Base-by-base conservation (phyloP, 2,888 invertebrate genomes). In the Drosophila flavopinicola region DNA sequence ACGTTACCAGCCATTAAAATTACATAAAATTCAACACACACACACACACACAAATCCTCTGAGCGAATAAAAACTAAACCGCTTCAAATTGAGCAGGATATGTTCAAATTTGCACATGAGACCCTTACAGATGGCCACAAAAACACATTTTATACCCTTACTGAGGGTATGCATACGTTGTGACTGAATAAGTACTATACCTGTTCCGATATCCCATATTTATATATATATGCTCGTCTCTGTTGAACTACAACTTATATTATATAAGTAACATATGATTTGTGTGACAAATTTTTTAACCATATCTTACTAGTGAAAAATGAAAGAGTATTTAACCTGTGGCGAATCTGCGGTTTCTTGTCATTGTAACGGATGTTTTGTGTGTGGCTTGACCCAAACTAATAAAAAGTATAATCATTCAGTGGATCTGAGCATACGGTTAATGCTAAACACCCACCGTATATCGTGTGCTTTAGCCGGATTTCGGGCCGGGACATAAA, bases 311-410 rank as follows among this genome's bases (percentile, higher is more conserved):
- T n/a, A n/a, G n/a, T n/a, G n/a, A n/a, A n/a, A n/a, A n/a, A n/a
- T 17, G 20, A 1, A 3, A 30, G 44, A 20, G 44, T 30, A 17
- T 44, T 30, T 44, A 20, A 20, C 3, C 11, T 30, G 29, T 29
- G 20, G 20, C 20, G 20, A 20, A 10, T 4, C 11, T 11, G 11
- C 17, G 11, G 30, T 30, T 30, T 44, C 29, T 44, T 44, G 30
- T 65, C 66, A 71, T 76, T 65, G 63, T 56, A 60, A 66, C 51
- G 54, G 59, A 53, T 58, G 51, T 56, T 15, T 66, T 66, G 52
- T 52, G 47, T 49, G 65, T 64, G 73, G 88, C 78, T 80, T 85
- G 85, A 75, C 74, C 78, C 74, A 82, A 86, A 85, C 88, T 85
- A 85, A 85, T 85, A 85, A 88, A 77, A 53, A 24, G 27, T 45